Percentiles rank a stretch among this genome's conserved stretches.
Conservation (phyloP, 1,140 invertebrate species). For the Apolygus lucorum region DNA sequence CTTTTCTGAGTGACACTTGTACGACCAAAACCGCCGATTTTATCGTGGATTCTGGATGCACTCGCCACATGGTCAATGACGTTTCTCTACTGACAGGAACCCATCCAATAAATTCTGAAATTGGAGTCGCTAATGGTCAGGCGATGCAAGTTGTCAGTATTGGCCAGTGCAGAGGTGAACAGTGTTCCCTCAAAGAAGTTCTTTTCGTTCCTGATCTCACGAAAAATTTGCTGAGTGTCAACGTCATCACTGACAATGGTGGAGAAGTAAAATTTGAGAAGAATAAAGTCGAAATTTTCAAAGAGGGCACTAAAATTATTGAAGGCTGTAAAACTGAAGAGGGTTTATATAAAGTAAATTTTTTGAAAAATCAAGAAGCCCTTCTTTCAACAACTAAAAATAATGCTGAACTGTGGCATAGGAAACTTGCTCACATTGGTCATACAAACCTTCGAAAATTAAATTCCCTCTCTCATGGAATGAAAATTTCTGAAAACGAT, state of each 20-base stretch:
- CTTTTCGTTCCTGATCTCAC: conserved; percentile 11
- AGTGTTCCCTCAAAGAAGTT: conserved; percentile 16
- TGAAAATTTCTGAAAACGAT: neutral
- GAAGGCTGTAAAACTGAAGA: conserved; percentile 5
- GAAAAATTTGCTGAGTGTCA: conserved; percentile 20
- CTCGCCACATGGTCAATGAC: neutral
- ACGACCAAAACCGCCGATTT: neutral
- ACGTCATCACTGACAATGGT: conserved; percentile 20
- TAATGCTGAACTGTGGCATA: too few species aligned
- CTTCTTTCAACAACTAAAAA: too few species aligned
- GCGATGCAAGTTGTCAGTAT: neutral
- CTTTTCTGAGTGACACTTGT: neutral
- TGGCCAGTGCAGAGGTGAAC: neutral
- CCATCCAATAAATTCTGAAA: neutral
- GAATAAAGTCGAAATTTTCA: conserved; percentile 15
- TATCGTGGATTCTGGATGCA: conserved; percentile 10
- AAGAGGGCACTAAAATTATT: conserved; percentile 1
- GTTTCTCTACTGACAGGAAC: neutral
- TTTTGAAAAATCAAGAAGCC: neutral
- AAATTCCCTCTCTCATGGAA: neutral
- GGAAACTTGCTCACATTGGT: conserved; percentile 12
- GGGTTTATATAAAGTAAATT: neutral
- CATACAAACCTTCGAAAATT: conserved; percentile 18
- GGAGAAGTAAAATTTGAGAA: conserved; percentile 14
- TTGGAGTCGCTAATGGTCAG: neutral